These are phyloP conservation scores for Cylloceria caligata DNA, from an alignment of 2,888 invertebrate genomes.

Conservation along the genomic window DNA sequence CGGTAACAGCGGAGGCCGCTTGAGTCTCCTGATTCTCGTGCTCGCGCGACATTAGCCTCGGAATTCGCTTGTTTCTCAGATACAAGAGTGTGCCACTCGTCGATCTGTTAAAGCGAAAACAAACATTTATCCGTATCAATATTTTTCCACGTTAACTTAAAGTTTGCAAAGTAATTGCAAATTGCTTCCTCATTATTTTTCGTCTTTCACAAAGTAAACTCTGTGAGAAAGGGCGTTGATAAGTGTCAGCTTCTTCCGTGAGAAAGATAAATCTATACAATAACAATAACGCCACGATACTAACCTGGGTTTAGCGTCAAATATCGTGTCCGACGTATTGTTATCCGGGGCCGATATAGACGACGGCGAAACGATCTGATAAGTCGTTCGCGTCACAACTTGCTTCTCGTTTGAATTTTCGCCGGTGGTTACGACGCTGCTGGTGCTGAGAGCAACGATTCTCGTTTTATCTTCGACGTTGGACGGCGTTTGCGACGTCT, in stretches of 20 bases:
- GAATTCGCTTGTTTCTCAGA: conserved; percentile 80
- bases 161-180: too few species aligned
- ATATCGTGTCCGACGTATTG: conserved; percentile 72
- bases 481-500: background rate
- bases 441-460: conserved; percentile 57
- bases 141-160: too few species aligned
- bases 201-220: too few species aligned
- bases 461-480: conserved; percentile 56
- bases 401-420: conserved; percentile 57
- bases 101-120: conserved; percentile 70
- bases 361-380: conserved; percentile 73
- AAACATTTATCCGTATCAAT: background rate
- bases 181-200: too few species aligned
- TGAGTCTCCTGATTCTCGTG: conserved; percentile 76
- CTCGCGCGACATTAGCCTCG: conserved; percentile 79
- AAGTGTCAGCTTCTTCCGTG: too few species aligned
- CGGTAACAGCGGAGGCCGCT: too few species aligned
- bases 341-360: conserved; percentile 69
- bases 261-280: background rate
- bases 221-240: too few species aligned
- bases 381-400: conserved; percentile 63
- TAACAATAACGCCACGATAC: conserved; percentile 12
- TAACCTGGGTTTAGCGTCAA: conserved; percentile 76
- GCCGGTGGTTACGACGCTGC: conserved; percentile 50
- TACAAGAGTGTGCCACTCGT: conserved; percentile 78